Percentiles rank a stretch among this genome's conserved stretches.
Conservation (phyloP, 2,888 invertebrate genomes). For the Blastobasis lacticolella region DNA sequence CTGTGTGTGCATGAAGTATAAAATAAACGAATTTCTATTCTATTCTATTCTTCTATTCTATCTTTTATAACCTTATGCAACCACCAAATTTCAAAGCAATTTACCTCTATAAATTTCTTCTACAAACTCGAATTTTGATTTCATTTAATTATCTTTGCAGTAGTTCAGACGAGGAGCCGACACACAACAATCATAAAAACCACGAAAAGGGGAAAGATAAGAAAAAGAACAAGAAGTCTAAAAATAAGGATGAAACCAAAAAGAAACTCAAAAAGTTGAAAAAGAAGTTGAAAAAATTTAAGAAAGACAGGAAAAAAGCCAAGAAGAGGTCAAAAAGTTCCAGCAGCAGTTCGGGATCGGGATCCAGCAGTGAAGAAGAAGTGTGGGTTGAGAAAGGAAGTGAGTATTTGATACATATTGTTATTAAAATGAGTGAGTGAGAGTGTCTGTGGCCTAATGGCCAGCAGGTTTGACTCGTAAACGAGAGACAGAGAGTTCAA, state of each 20-base stretch:
- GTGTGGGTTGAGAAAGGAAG: slow-evolving; percentile 81
- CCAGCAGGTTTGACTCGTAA: not conserved
- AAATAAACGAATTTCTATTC: too few species aligned
- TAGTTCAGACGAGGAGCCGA: slow-evolving; percentile 64
- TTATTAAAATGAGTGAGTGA: not conserved
- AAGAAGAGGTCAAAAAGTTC: slow-evolving; percentile 56
- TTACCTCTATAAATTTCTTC: too few species aligned
- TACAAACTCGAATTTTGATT: too few species aligned
- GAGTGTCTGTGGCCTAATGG: not conserved
- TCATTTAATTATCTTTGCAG: not conserved
- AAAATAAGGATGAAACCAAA: slow-evolving; percentile 69
- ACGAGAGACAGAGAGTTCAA: too few species aligned
- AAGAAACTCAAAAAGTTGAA: slow-evolving; percentile 73
- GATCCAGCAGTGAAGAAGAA: slow-evolving; percentile 61
- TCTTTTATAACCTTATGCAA: too few species aligned
- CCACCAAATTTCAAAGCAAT: too few species aligned
- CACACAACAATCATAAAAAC: slow-evolving; percentile 31
- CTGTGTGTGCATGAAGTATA: too few species aligned
- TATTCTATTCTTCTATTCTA: too few species aligned
- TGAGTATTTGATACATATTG: slow-evolving; percentile 25
- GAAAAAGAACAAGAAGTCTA: slow-evolving; percentile 58
- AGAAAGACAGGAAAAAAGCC: slow-evolving; percentile 67
- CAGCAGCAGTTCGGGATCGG: slow-evolving; percentile 44
- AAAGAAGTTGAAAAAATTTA: slow-evolving; percentile 71
- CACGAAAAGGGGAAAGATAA: slow-evolving; percentile 54